These are phyloP conservation scores for Thyatira batis DNA, from an alignment of 2,888 invertebrate species.

Conservation along the genomic window DNA sequence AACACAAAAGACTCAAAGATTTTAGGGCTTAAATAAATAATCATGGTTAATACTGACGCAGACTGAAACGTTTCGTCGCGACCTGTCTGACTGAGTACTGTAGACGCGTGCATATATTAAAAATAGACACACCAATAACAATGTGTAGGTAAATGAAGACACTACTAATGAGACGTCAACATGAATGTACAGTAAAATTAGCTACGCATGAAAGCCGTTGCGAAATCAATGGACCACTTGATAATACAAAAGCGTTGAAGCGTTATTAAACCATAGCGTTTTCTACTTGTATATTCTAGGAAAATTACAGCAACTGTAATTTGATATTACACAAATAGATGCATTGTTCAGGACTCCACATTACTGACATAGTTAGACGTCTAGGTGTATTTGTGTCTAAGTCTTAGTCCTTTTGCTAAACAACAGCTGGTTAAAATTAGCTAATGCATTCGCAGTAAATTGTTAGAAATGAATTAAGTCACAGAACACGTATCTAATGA, in stretches of 20 bases:
- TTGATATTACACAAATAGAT: slow-evolving; percentile 16
- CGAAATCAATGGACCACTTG: slow-evolving; percentile 36
- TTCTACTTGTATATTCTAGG: slow-evolving; percentile 5
- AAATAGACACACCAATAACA: slow-evolving; percentile 66
- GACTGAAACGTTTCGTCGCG: slow-evolving; percentile 22
- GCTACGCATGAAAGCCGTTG: slow-evolving; percentile 40
- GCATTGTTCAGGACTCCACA: slow-evolving; percentile 38
- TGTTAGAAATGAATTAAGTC: slow-evolving; percentile 29
- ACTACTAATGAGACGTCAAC: slow-evolving; percentile 65
- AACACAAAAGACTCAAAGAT: slow-evolving; percentile 11
- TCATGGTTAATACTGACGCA: slow-evolving; percentile 35
- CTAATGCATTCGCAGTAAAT: slow-evolving; percentile 56
- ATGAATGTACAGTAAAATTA: slow-evolving; percentile 57
- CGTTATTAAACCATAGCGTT: slow-evolving; percentile 8
- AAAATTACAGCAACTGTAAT: slow-evolving; percentile 7
- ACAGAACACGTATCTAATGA: slow-evolving; percentile 10
- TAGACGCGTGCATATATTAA: slow-evolving; percentile 41
- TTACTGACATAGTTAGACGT: slow-evolving; percentile 63
- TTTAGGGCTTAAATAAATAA: slow-evolving; percentile 32
- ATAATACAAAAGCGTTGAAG: slow-evolving; percentile 23
- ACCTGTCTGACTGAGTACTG: slow-evolving; percentile 28
- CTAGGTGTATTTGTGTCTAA: slow-evolving; percentile 57
- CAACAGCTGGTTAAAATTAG: slow-evolving; percentile 47
- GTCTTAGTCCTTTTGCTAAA: slow-evolving; percentile 48
- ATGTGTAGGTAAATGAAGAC: slow-evolving; percentile 61